A percentile compares a stretch with the other conserved stretches of the same genome.
Evolutionary conservation across 2,797 vertebrate genomes (phyloP).

Genomic region (Thunnus albacares): DNA sequence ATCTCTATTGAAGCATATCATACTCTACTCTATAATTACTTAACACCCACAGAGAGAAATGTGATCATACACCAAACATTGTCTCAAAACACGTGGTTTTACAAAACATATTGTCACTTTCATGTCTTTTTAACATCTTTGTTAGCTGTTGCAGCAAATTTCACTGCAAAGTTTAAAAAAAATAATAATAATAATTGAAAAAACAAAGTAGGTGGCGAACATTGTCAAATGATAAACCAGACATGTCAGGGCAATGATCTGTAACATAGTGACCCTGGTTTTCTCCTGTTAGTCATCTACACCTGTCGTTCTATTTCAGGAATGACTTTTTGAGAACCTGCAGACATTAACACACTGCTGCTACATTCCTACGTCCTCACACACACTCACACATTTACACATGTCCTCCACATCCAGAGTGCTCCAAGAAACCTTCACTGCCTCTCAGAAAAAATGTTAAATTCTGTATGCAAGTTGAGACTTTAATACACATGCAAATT

Average conservation of each 20-base stretch:
- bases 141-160: background rate
- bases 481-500: background rate
- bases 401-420: background rate
- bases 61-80: background rate
- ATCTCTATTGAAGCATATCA: background rate
- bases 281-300: constrained; percentile 3
- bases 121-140: background rate
- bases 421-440: background rate
- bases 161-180: background rate
- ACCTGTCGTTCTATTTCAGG: constrained; percentile 54
- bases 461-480: background rate
- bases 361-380: background rate
- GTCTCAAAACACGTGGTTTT: no score
- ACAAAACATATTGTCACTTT: background rate
- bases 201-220: background rate
- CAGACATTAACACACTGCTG: constrained; percentile 14
- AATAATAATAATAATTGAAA: background rate
- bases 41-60: background rate
- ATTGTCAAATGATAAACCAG: constrained; percentile 15
- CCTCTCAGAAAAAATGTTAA: background rate
- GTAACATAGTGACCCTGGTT: constrained; percentile 16
- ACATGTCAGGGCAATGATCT: background rate
- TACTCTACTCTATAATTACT: background rate
- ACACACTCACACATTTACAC: background rate
- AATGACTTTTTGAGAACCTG: constrained; percentile 27